Conservation (phyloP, 2,113 vertebrate genomes). For the Hemicordylus capensis region DNA sequence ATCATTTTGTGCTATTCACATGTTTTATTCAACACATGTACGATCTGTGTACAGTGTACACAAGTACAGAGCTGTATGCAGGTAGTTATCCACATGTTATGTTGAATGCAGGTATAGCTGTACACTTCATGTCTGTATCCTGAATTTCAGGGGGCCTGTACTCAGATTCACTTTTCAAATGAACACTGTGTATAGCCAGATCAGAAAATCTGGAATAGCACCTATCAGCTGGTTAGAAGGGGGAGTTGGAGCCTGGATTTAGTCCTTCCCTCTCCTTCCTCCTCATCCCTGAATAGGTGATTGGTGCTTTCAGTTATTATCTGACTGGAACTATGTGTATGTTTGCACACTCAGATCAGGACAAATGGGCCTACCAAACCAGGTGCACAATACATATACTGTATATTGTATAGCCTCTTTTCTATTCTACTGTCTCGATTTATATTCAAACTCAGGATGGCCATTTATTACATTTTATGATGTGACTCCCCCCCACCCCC, state of each 20-base stretch:
- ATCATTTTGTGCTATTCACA: too few relatives aligned
- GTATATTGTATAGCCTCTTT: conserved; percentile 12
- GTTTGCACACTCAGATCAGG: background rate
- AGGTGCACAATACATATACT: conserved; percentile 44
- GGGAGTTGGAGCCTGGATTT: background rate
- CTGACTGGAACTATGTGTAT: background rate
- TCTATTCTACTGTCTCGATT: conserved; percentile 59
- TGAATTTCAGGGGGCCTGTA: too few relatives aligned
- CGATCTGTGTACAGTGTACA: too few relatives aligned
- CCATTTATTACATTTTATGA: conserved; percentile 72
- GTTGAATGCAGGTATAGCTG: too few relatives aligned
- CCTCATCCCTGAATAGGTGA: background rate
- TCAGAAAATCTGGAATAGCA: background rate
- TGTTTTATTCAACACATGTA: too few relatives aligned
- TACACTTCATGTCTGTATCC: too few relatives aligned
- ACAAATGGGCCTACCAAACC: conserved; percentile 41
- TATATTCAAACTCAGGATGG: conserved; percentile 73
- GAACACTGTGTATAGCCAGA: background rate
- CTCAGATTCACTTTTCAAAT: too few relatives aligned
- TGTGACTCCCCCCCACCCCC: conserved; percentile 48
- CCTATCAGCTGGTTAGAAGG: background rate
- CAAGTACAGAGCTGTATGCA: too few relatives aligned
- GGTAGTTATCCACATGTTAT: too few relatives aligned
- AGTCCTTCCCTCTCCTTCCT: background rate
- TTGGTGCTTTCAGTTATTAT: background rate